Evolutionary conservation across 2,797 vertebrate species (phyloP).

Genomic region (Falco berigora): DNA sequence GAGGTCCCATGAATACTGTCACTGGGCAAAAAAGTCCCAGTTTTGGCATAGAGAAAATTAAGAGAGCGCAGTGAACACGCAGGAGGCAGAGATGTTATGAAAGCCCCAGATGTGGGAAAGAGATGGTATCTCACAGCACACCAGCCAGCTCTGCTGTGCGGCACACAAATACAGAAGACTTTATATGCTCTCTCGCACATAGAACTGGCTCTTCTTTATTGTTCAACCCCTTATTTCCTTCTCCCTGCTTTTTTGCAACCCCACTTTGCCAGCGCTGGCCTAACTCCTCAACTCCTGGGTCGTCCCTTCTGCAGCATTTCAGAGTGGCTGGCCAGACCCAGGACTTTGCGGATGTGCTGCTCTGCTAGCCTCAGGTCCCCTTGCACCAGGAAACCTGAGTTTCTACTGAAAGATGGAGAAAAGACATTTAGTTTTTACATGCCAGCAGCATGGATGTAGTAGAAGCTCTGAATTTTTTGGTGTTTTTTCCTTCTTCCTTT

Average conservation of each 20-base stretch:
- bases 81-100: neutral
- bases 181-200: neutral
- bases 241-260: neutral
- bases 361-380: neutral
- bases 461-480: neutral
- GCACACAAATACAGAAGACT: neutral
- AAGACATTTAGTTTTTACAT: neutral
- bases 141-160: neutral
- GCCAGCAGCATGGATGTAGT: neutral
- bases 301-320: neutral
- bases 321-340: neutral
- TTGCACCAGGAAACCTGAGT: neutral
- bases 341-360: neutral
- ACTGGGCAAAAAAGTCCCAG: neutral
- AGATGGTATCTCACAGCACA: neutral
- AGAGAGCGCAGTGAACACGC: rapidly evolving
- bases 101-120: neutral
- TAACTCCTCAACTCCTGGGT: neutral
- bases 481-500: neutral
- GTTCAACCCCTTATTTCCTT: neutral
- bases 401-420: neutral
- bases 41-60: neutral
- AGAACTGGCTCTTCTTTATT: neutral
- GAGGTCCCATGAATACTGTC: neutral
- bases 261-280: neutral